Conservation (phyloP, 2,888 invertebrate species). For the Chaitophorus viminalis region DNA sequence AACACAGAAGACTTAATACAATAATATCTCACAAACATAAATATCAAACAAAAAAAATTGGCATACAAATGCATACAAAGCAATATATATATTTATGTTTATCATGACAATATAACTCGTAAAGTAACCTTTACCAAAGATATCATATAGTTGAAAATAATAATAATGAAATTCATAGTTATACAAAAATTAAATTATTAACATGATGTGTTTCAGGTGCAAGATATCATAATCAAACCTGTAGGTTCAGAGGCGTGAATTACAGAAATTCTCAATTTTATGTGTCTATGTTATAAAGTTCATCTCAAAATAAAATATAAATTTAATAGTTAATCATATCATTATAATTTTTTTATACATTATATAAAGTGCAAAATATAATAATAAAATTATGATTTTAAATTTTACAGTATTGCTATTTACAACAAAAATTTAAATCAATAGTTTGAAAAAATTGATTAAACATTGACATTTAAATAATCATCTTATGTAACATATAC, state of each 20-base stretch:
- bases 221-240: slow-evolving; percentile 64
- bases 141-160: slow-evolving; percentile 1
- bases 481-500: slow-evolving; percentile 17
- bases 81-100: slow-evolving; percentile 7
- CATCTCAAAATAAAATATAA: slow-evolving; percentile 35
- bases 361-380: slow-evolving; percentile 1
- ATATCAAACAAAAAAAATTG: slow-evolving; percentile 20
- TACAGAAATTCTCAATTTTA: background rate
- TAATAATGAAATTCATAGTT: slow-evolving; percentile 14
- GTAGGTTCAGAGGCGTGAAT: slow-evolving; percentile 62
- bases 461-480: slow-evolving; percentile 11
- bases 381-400: slow-evolving; percentile 25
- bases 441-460: slow-evolving; percentile 5
- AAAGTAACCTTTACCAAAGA: background rate
- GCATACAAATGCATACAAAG: slow-evolving; percentile 32
- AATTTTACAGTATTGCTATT: slow-evolving; percentile 42
- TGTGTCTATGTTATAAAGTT: background rate
- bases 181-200: slow-evolving; percentile 13
- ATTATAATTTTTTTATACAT: background rate
- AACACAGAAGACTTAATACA: slow-evolving; percentile 48
- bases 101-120: background rate
- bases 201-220: slow-evolving; percentile 63
- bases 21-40: slow-evolving; percentile 5
- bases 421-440: slow-evolving; percentile 28
- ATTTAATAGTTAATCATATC: slow-evolving; percentile 14